Percentiles rank a stretch among this genome's conserved stretches.
Evolutionary conservation across 2,797 vertebrate species (phyloP).

Genomic region (Tadarida brasiliensis): DNA sequence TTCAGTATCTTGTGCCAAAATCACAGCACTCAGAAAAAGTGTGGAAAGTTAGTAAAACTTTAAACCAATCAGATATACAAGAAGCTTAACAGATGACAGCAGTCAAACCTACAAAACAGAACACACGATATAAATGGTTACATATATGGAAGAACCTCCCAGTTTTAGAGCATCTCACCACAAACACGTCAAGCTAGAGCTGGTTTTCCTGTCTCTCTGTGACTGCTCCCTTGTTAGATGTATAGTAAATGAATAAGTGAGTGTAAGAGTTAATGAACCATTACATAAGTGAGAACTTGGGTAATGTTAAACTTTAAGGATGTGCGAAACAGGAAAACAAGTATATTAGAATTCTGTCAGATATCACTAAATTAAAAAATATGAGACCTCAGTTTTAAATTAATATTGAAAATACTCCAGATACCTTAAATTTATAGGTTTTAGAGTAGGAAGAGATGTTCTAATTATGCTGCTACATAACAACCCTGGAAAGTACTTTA

Average conservation of each 20-base stretch:
- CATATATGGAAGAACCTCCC: not conserved
- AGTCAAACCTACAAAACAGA: not conserved
- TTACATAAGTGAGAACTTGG: not conserved
- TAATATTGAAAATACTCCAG: constrained; percentile 25
- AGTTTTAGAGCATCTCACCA: not conserved
- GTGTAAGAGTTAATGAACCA: not conserved
- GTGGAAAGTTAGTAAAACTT: not conserved
- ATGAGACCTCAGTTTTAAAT: not conserved
- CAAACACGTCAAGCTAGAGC: not conserved
- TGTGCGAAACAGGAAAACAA: constrained; percentile 38
- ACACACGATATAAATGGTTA: not conserved
- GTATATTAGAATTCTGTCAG: constrained; percentile 1
- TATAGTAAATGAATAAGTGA: not conserved
- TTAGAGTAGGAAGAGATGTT: constrained; percentile 11
- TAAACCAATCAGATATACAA: not conserved
- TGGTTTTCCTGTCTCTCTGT: not conserved
- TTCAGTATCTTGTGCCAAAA: not conserved
- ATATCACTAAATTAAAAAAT: constrained; percentile 12
- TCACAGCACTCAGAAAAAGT: not conserved
- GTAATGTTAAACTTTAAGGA: constrained; percentile 40
- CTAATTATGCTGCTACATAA: not conserved
- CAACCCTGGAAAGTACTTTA: not conserved
- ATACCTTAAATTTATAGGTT: not conserved
- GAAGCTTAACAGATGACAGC: not conserved
- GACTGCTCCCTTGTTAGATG: not conserved